Evolutionary conservation across 2,113 vertebrate species (phyloP), one percentile per base, ranked within the genome.

Genomic region (Bubo bubo): DNA sequence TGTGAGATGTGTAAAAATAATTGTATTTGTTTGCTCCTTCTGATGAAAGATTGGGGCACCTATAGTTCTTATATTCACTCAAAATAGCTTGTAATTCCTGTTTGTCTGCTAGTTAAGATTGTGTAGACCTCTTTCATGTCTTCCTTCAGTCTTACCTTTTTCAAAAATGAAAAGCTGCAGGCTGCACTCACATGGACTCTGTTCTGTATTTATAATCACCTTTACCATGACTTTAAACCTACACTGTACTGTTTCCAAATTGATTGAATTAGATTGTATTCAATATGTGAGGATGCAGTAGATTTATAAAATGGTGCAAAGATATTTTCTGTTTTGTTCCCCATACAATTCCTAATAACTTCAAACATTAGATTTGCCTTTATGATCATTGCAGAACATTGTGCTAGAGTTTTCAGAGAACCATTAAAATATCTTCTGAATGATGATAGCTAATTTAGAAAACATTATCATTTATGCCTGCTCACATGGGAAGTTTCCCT

Each of bases 371-470:
- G 14, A 67, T 95, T 96, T 95, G 18, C 59, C 73, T 84, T 91
- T 92, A 87, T 81, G 59, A 84, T 87, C 76, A 79, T 60, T 82
- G 30, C 30, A 75, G 47, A 87, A 77, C 37, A 67, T 59, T 66
- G 20, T 77, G 26, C 10, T 83, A 83, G 66, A 49, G 8, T 76
- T 80, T 89, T 94, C 64, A 79, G n/a, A 71, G n/a, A 80, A 59
- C 9, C 22, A 81, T 30, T 76, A 15, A 77, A 89, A 80, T 81
- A 79, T 91, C 89, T 91, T 94, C 72, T 80, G n/a, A 91, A 56
- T 71, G 10, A 52, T 52, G 60, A 74, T 74, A 89, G n/a, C 56
- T 93, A 79, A 96, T 94, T 96, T 87, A 81, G 43, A 91, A 93
- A 34, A 32, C 23, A 91, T 79, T 64, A 79, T 67, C 76, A 89